Conservation (phyloP, 1,140 invertebrate species). For the Anthonomus grandis region DNA sequence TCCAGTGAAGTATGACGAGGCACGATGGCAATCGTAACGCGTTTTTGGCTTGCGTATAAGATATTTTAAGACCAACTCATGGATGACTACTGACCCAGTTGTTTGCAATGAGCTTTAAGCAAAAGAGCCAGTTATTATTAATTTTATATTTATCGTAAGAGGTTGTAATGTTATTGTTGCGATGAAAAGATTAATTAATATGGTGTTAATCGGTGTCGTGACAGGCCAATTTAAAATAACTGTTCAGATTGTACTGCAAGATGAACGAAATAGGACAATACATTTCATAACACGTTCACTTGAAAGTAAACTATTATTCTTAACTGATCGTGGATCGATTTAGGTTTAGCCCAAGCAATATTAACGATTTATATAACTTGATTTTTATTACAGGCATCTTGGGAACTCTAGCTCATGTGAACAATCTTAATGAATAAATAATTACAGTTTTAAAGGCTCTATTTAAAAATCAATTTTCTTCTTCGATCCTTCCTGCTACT, state of each 20-base stretch:
- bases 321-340: no score
- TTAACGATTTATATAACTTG: no score
- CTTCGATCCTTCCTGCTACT: no score
- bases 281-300: conserved; percentile 1
- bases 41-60: conserved; percentile 10
- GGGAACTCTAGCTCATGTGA: no score
- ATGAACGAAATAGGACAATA: neutral
- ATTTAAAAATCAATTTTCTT: no score
- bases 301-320: neutral
- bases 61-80: conserved; percentile 8
- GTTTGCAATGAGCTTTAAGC: neutral
- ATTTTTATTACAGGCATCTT: no score
- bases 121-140: neutral
- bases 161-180: neutral
- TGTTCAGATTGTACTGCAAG: neutral
- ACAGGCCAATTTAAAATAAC: neutral
- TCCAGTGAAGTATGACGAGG: conserved; percentile 11
- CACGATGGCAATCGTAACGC: conserved; percentile 9
- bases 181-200: conserved; percentile 11
- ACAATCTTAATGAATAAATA: no score
- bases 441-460: no score
- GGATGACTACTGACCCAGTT: conserved; percentile 19
- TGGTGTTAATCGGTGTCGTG: conserved; percentile 2
- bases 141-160: conserved; percentile 3
- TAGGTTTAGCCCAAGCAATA: no score